Base-by-base conservation (phyloP, 2,888 invertebrate species). In the Atherix ibis region DNA sequence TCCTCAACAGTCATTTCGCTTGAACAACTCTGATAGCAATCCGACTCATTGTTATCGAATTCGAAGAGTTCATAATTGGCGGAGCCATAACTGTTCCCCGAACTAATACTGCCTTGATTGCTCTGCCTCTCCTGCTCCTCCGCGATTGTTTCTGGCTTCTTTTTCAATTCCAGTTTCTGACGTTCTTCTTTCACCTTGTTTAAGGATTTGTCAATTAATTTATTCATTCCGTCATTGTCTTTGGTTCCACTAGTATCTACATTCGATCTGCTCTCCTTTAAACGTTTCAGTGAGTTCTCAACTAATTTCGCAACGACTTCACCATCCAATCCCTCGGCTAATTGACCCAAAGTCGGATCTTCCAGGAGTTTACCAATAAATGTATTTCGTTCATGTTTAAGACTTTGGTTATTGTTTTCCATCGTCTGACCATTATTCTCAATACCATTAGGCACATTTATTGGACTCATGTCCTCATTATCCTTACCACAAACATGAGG, bases 1-100 rank as follows among this genome's bases (percentile, higher is more conserved):
- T 76, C 75, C 53, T 75, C 73, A 8, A 73, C 67, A 4, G 71
- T 70, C 37, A 72, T 49, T 46, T 72, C 72, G 54, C 72, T 72
- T 16, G 71, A 71, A 41, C 72, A 72, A 43, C 77, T 77, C 43
- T 77, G 77, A 52, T 78, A 78, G 54, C 76, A 77, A 49, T 78
- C 78, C 17, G 77, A 77, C 14, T 59, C 61, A 36, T 54, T 53
- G 56, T 70, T 70, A 53, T 72, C 72, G 42, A 74, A 74, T 62
- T 78, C 78, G 64, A 77, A 76, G 56, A 75, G 65, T 63, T 78
- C 78, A 60, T 78, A 78, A 58, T 76, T 76, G 55, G 76, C 76
- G 49, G 76, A 76, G 62, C 70, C 70, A 63, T 67, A 65, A 53
- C 67, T 71, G 34, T 58, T 62, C 32, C 56, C 58, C 26, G 58